Evolutionary conservation across 2,113 vertebrate genomes (phyloP), one percentile per base, ranked within the genome.

Genomic region (Campylorhamphus procurvoides): DNA sequence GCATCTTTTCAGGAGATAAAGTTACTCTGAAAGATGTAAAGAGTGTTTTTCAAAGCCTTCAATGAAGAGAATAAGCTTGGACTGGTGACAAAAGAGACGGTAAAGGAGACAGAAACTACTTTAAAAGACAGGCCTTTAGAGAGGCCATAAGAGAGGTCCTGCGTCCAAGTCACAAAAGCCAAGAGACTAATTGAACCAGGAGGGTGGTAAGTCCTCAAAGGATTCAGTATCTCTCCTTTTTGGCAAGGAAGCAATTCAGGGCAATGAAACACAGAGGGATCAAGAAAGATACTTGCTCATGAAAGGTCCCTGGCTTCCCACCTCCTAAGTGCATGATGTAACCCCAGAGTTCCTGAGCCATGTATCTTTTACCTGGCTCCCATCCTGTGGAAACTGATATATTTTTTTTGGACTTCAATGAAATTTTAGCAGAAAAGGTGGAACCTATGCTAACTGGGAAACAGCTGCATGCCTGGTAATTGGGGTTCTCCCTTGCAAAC

Each of bases 241-340:
- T 77, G 12, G 5, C 40, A 81, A 77, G 18, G n/a, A 80, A 87
- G 5, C 0, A 73, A 44, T 24, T 60, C 16, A 73, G 13, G 27
- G 10, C 18, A 81, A 89, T 39, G 49, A 73, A 52, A 80, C 28
- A 33, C 2, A 35, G 2, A 66, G 6, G 12, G 7, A 60, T 10
- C 2, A 63, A 72, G 16, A 77, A 69, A 35, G 25, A 14, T 9
- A 7, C 14, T 55, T 68, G 7, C 16, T 69, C 14, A 66, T 44
- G n/a, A 83, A 86, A 66, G 17, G 3, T 5, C 22, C 23, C 7
- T 18, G 55, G 6, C 10, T 80, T 89, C 35, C n/a, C 4, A 44
- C 2, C 4, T 60, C 31, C 10, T 18, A 37, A 40, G 1, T 25
- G 14, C 0, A 0, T 63, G 33, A 67, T 75, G 20, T 28, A 80